Base-by-base conservation (phyloP, 2,888 invertebrate genomes). In the Allophyes oxyacanthae region DNA sequence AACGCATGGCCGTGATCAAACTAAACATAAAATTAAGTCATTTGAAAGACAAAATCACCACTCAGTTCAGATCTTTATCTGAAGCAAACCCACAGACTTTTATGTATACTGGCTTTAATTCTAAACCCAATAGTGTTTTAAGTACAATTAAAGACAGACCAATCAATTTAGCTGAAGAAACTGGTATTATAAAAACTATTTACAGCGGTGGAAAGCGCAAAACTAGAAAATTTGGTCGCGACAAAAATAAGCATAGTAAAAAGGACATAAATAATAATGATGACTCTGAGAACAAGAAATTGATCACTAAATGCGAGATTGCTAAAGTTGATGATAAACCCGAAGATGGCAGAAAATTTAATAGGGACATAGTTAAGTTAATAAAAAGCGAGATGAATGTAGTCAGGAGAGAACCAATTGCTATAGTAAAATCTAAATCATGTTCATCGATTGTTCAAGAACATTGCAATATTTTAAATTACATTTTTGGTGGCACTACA, bases 1-100 rank as follows among this genome's bases (percentile, higher is more conserved):
- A 80, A 74, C 81, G 85, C 13, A 85, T 91, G 71, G 88, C 88
- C 8, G 75, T 75, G 1, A 75, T 91, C 30, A 84, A 78, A 63
- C 66, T 92, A 0, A 83, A 69, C 26, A 75, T 90, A 30, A 90
- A 87, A 53, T 64, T 92, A 30, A 84, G 74, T 20, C 72, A 80
- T 56, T 59, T 88, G 6, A 79, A 75, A 61, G 74, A 86, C 25
- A 81, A 73, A 53, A 52, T 76, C 8, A 64, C 55, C 5, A 72
- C 74, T 7, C 71, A 73, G 10, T 60, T 71, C 26, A 67, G 50
- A 54, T 43, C 69, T n/a, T 28, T 73, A 7, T 59, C 71, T 25
- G 65, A 73, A 53, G 50, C 70, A 49, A 64, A 65, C 1, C 65
- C 54, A 37, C 58, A 66, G 7, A 72, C 59, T 8, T 55, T 64